phyloP scores from a whole-genome alignment of 2,888 invertebrate genomes.

The Drosophila suboccidentalis region DNA sequence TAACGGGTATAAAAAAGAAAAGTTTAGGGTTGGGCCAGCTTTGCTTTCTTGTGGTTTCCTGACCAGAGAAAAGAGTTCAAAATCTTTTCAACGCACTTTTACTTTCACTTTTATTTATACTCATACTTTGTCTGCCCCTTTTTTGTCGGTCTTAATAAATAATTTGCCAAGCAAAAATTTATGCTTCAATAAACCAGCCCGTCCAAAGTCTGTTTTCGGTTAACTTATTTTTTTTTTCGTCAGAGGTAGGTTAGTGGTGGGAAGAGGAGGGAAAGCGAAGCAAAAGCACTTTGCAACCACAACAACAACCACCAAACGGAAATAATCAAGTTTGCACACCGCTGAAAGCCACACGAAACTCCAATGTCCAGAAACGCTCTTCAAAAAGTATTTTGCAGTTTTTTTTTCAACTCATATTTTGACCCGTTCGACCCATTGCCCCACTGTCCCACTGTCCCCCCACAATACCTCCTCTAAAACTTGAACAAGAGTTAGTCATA shows the following conservation, averaged over 20 bases:
- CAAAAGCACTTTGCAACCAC: slow-evolving; percentile 29
- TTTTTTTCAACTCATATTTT: slow-evolving; percentile 52
- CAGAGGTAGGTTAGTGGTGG: slow-evolving; percentile 5
- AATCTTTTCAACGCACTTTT: slow-evolving; percentile 53
- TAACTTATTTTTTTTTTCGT: slow-evolving; percentile 23
- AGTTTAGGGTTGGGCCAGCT: slow-evolving; percentile 21
- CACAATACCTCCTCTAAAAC: slow-evolving; percentile 17
- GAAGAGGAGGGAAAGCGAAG: not conserved
- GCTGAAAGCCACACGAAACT: slow-evolving; percentile 73
- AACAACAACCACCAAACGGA: slow-evolving; percentile 43
- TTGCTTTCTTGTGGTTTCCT: slow-evolving; percentile 54
- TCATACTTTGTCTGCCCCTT: slow-evolving; percentile 42
- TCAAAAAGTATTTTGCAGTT: slow-evolving; percentile 63
- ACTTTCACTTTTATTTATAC: slow-evolving; percentile 38
- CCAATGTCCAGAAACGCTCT: slow-evolving; percentile 62
- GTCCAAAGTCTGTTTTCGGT: slow-evolving; percentile 43
- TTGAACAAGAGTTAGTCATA: slow-evolving; percentile 40
- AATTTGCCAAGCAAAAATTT: slow-evolving; percentile 74
- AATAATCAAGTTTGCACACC: slow-evolving; percentile 75
- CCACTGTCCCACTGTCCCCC: not conserved
- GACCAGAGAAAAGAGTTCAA: slow-evolving; percentile 18
- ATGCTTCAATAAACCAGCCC: slow-evolving; percentile 74
- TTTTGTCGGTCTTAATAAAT: slow-evolving; percentile 73
- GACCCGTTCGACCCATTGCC: not conserved
- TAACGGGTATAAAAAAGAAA: not conserved